These are phyloP conservation scores for Melinaea menophilus DNA, from an alignment of 2,888 invertebrate species.

Conservation along the genomic window DNA sequence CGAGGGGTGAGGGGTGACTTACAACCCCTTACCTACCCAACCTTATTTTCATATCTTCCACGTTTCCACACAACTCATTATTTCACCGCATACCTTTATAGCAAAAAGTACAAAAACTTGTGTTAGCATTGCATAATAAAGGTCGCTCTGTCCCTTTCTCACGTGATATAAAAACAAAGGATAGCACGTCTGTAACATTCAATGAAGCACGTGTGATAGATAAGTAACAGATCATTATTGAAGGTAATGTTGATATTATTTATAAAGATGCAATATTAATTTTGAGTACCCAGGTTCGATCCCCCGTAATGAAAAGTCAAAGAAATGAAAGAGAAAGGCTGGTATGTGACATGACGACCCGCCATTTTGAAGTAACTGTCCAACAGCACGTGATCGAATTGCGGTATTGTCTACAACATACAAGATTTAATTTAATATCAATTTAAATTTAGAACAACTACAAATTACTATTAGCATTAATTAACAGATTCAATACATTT, in stretches of 20 bases:
- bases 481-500: too few species aligned
- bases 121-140: slow-evolving; percentile 17
- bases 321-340: too few species aligned
- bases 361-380: too few species aligned
- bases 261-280: neutral
- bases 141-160: slow-evolving; percentile 12
- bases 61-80: slow-evolving; percentile 36
- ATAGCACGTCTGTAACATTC: neutral
- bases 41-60: slow-evolving; percentile 32
- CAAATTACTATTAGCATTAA: slow-evolving; percentile 12
- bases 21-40: slow-evolving; percentile 24
- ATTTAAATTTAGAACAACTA: slow-evolving; percentile 12
- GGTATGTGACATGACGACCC: too few species aligned
- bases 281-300: too few species aligned
- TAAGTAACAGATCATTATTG: slow-evolving; percentile 2
- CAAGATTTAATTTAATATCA: too few species aligned
- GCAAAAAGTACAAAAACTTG: slow-evolving; percentile 26
- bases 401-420: too few species aligned
- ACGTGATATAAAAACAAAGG: slow-evolving; percentile 21
- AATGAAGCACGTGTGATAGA: too few species aligned
- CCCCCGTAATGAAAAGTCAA: too few species aligned
- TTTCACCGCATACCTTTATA: slow-evolving; percentile 33
- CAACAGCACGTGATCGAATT: too few species aligned
- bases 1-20: too few species aligned
- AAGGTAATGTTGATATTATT: slow-evolving; percentile 13